Base-by-base conservation (phyloP, 2,113 vertebrate genomes). In the Azemiops feae region DNA sequence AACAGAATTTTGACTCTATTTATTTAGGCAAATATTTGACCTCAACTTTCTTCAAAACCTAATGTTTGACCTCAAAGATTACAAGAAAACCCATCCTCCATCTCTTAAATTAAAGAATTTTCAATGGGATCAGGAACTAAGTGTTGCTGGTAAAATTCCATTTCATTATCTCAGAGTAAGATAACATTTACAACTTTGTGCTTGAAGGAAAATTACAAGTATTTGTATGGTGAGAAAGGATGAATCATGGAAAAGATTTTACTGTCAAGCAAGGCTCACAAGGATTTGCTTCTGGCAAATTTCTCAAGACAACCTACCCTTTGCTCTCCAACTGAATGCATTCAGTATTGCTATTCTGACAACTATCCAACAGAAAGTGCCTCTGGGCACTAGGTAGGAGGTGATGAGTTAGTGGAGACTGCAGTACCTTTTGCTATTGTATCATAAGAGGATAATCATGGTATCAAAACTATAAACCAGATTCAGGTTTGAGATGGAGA, bases 151-250 rank as follows among this genome's bases (percentile, higher is more conserved):
- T 85, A 91, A 89, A 90, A 64, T 91, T 94, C 92, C 74, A 69
- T 91, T 50, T 53, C 22, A 25, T 69, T 92, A 81, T 85, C 74
- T 53, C n/a, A 50, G 91, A 39, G 8, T 81, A 88, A 93, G 96
- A 96, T 96, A 95, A 97, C 95, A 95, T 94, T 95, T 93, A 93
- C 22, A 69, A 74, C 0, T 0, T 57, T 69, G 23, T 64, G 14
- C 54, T 25, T 86, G n/a, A 69, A 89, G 91, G 95, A 91, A 60
- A 92, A 39, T 1, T 55, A 47, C 20, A 91, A 47, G 1, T 87
- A 45, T 52, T 85, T 53, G 90, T 47, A 60, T 88, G 74, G 0
- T 25, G 22, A 89, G 39, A 47, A n/a, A 89, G 89, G 43, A 20
- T 30, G 18, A 45, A 2, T 0, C 1, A 87, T 53, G 5, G 81